Base-by-base conservation (phyloP, 1,140 invertebrate species). In the Palaemon carinicauda region DNA sequence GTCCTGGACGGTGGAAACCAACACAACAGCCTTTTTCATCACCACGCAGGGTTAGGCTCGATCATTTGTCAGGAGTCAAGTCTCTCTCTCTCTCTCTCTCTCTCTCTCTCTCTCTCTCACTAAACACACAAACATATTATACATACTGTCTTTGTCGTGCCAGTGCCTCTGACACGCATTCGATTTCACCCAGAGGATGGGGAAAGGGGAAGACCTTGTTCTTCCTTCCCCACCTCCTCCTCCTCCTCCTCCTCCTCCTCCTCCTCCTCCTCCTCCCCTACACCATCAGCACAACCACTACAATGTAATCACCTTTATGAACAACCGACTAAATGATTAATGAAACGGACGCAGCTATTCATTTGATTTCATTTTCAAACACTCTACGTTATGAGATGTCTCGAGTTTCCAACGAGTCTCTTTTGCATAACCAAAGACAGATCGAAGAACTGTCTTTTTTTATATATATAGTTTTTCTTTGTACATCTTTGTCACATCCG, bases 291-390 rank as follows among this genome's bases (percentile, higher is more conserved):
- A 31, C 54, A 27, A 74, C 69, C 41, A 50, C n/a, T 71, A 21
- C 24, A 29, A 31, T 50, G 83, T 85, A 85, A 85, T 85, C 83
- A 85, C 60, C 75, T 53, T 79, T 85, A 85, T 85, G 83, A 85
- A 85, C 75, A 85, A 85, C 74, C 83, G 17, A 60, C 83, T 69
- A 41, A 65, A 33, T 80, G 83, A 85, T 85, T 85, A 85, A 85
- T 85, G 83, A 85, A 79, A 79, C 75, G 56, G 83, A 85, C 83
- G 74, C n/a, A 78, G 50, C 54, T 79, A 85, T 85, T 85, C 83
- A 85, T 85, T 79, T 85, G 83, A 85, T 85, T 85, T 85, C 83
- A 85, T 85, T 85, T 69, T 69, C 83, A 80, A 85, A 85, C 83
- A 85, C 83, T 85, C 56, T 69, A 27, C 56, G 83, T 71, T 85